Evolutionary conservation across 2,113 vertebrate species (phyloP).

Genomic region (Zootoca vivipara): DNA sequence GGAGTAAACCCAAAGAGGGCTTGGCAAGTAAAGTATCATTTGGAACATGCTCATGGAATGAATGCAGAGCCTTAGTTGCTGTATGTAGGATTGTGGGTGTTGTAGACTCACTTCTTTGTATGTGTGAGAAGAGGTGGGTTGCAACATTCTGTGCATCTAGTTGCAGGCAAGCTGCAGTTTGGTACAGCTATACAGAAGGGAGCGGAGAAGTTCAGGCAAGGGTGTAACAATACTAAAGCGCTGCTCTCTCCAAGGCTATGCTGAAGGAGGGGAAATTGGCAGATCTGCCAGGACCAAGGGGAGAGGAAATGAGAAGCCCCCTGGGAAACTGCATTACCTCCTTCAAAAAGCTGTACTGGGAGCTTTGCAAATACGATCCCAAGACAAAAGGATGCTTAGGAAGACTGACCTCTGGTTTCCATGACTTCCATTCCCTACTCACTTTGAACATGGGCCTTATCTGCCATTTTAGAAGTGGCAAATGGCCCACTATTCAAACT

Average conservation of each 20-base stretch:
- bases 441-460: conserved; percentile 93
- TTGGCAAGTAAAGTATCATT: neutral
- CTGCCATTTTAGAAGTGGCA: neutral
- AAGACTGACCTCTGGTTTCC: neutral
- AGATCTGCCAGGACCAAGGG: neutral
- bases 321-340: no score
- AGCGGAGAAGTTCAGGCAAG: neutral
- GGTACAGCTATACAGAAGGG: neutral
- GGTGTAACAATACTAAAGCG: neutral
- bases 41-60: neutral
- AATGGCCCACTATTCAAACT: neutral
- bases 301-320: neutral
- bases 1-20: neutral
- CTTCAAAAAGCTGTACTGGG: no score
- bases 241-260: neutral
- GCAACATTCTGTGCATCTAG: neutral
- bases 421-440: conserved; percentile 37
- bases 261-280: neutral
- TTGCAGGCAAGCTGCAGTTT: neutral
- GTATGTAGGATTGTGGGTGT: neutral
- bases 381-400: neutral
- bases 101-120: neutral
- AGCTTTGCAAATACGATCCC: neutral
- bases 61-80: neutral
- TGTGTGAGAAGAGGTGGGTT: neutral